Base-by-base conservation (phyloP, 1,140 invertebrate species). In the Elysia chlorotica region DNA sequence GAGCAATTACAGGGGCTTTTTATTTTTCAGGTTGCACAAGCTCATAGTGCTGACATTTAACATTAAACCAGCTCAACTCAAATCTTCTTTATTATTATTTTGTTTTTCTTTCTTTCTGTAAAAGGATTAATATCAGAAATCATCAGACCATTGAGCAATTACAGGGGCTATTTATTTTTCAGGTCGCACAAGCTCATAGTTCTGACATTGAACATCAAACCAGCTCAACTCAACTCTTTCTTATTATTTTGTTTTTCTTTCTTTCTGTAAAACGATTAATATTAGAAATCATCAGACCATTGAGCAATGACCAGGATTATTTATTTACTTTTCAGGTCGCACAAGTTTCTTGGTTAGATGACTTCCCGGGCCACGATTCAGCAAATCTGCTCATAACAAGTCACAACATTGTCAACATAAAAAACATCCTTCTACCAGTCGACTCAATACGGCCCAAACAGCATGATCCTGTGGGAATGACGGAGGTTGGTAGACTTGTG, bases 331-430 rank as follows among this genome's bases (percentile, higher is more conserved):
- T 56, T 1, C 23, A 72, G 71, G 48, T 72, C 17, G 3, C 23
- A n/a, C 31, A 61, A 28, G 35, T 61, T 25, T 14, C 38, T 5
- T 71, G 57, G 57, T 38, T 37, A 19, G 31, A 21, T 3, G 21
- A 36, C 6, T 19, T 19, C 35, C 53, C 28, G 1, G 33, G 25
- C 21, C 21, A 28, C 53, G 36, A 25, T 36, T 57, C 21, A 2
- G 4, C 68, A 17, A 31, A 14, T 23, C 68, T 71, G 5, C 33
- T 71, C 19, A 28, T 71, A 25, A 38, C 54, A 6, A 61, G 57
- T 62, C 54, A 61, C 21, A 71, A 41, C 30, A 61, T 35, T 2
- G 68, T 71, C 21, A 28, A 28, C 25, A 61, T 71, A 37, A 71
- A 71, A 28, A 28, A 30, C 21, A 38, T 71, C 19, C 5, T 35